Evolutionary conservation across 2,797 vertebrate species (phyloP), one percentile per base, ranked within the genome.

Genomic region (Chaetodon trifasciatus): DNA sequence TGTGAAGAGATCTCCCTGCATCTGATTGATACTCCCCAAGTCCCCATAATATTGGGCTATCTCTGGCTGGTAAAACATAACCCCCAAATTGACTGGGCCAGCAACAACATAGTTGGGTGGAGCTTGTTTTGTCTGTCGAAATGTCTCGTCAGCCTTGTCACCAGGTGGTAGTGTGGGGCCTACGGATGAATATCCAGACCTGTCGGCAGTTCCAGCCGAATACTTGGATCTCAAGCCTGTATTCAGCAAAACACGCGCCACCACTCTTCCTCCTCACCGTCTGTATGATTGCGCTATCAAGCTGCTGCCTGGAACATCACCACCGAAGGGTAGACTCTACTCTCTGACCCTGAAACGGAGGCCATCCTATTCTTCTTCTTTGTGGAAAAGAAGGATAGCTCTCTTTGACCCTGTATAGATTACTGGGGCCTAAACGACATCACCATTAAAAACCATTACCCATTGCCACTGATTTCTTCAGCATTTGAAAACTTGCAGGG

Each of bases 361-460:
- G 55, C 55, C 16, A 57, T 57, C n/a, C n/a, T n/a, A n/a, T n/a
- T n/a, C n/a, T n/a, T n/a, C n/a, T n/a, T n/a, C n/a, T n/a, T n/a
- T n/a, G n/a, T 3, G 3, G 28, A 1, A 28, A 3, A 28, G 1
- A 3, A 28, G 1, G 1, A 3, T 3, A 28, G 28, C 3, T 1
- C 3, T 28, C 28, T 28, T 28, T 28, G 3, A 3, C 42, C 6
- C 42, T 44, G 42, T 4, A 44, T 44, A 44, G 42, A 44, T 13
- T 44, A 44, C 12, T 4, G 42, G 12, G 42, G 42, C 12, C 12
- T 44, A 44, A 44, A 44, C 4, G 42, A 8, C 42, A 44, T 44
- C 8, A 44, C 12, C 42, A 44, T 44, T 13, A 44, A 44, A 13
- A 44, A 44, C 8, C 8, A 13, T 8, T 44, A 44, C 12, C 42